phyloP scores from a whole-genome alignment of 2,113 vertebrate species.

The Psephotus haematonotus region DNA sequence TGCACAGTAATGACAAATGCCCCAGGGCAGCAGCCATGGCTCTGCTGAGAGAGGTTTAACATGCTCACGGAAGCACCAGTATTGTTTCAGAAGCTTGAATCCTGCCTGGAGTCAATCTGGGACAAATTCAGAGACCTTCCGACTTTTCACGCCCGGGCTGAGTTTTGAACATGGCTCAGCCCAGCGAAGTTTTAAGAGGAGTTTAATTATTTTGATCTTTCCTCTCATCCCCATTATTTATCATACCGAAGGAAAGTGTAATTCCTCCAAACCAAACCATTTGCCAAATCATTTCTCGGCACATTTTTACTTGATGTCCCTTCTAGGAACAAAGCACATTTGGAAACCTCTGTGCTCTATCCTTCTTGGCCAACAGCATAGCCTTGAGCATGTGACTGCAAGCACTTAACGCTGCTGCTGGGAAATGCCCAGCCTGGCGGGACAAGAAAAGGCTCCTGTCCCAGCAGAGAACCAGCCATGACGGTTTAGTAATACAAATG shows the following conservation, averaged over 20 bases:
- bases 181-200: background rate
- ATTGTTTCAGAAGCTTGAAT: background rate
- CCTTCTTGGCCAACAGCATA: background rate
- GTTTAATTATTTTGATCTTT: background rate
- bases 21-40: rapidly evolving
- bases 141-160: background rate
- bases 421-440: background rate
- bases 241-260: background rate
- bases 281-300: background rate
- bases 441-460: background rate
- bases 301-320: background rate
- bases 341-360: background rate
- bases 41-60: background rate
- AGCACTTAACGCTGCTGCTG: background rate
- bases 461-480: background rate
- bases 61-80: rapidly evolving
- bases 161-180: background rate
- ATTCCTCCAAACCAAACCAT: background rate
- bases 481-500: rapidly evolving
- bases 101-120: background rate
- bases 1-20: rapidly evolving
- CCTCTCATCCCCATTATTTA: background rate
- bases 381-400: rapidly evolving
- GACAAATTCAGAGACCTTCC: background rate
- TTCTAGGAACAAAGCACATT: background rate